Evolutionary conservation across 2,797 vertebrate species (phyloP), one percentile per base, ranked within the genome.

Genomic region (Paguma larvata): DNA sequence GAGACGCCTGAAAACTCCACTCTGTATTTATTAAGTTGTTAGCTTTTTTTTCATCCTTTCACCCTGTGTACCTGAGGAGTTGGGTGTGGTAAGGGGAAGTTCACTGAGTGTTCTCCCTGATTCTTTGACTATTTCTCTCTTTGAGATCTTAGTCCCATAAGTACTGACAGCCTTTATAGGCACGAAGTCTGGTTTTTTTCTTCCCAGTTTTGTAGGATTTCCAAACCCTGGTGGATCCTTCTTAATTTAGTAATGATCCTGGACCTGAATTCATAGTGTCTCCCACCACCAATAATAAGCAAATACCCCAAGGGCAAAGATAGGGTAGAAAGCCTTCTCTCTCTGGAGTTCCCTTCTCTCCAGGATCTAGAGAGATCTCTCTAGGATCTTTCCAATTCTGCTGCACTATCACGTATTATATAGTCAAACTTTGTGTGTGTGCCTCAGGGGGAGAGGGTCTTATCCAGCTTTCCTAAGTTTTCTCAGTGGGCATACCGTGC

Each of bases 171-270:
- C 83, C 62, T 88, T 70, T 41, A 83, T 12, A 84, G 41, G 68
- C 41, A 59, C 25, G 51, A 73, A 91, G 32, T 79, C 11, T 62
- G 34, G 38, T 88, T 87, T 75, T 75, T 78, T 91, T 84, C 25
- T 70, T 75, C 15, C 41, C 27, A 84, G 18, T 19, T 72, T 62
- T 78, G 2, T 23, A 78, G 15, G 5, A 67, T 85, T 95, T 83
- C 53, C 21, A 46, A 93, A 84, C 67, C 30, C 4, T 78, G 27
- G n/a, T 86, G 30, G 34, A 15, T 73, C 91, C 27, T 67, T 65
- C 62, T 87, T 79, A 77, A 86, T 96, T 92, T 82, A 79, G 2
- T 38, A 79, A 56, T 62, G 38, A 41, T 51, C 48, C 27, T 59
- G 32, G 72, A 46, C 30, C 41, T 53, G n/a, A 91, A 62, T 88